These are phyloP conservation scores for Lepidochrysops patricia DNA, from an alignment of 2,888 invertebrate species.

Conservation along the genomic window DNA sequence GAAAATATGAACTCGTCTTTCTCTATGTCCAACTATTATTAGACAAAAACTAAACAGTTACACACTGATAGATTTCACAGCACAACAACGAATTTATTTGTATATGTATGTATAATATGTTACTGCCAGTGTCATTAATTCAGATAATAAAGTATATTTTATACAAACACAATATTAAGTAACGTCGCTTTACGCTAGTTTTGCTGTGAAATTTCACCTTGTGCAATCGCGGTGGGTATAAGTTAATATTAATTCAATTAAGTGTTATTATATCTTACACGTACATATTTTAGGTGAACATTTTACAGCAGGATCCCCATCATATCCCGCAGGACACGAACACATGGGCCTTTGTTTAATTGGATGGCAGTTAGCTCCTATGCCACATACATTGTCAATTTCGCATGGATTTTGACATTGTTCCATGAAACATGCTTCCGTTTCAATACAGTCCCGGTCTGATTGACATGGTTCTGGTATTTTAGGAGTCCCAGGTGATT, in stretches of 20 bases:
- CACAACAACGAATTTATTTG: no score
- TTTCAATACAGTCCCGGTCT: slow-evolving; percentile 88
- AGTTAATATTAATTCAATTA: slow-evolving; percentile 29
- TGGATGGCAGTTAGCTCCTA: slow-evolving; percentile 84
- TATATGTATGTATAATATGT: no score
- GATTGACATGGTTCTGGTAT: slow-evolving; percentile 86
- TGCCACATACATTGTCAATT: slow-evolving; percentile 84
- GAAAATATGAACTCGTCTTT: no score
- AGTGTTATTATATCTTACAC: slow-evolving; percentile 78
- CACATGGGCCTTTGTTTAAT: slow-evolving; percentile 89
- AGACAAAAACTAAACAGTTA: no score
- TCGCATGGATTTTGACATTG: slow-evolving; percentile 89
- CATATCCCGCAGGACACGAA: slow-evolving; percentile 85
- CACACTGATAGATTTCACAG: no score
- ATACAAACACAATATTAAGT: no score
- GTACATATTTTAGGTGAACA: slow-evolving; percentile 88
- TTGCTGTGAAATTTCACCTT: background rate
- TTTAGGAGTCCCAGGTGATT: slow-evolving; percentile 80
- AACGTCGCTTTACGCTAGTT: no score
- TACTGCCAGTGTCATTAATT: no score
- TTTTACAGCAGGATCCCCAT: slow-evolving; percentile 87
- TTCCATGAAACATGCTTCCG: slow-evolving; percentile 88
- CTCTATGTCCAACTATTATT: no score
- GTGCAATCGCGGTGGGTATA: background rate
- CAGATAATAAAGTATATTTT: no score